phyloP scores from a whole-genome alignment of 1,140 invertebrate genomes.

The Bemisia tabaci region DNA sequence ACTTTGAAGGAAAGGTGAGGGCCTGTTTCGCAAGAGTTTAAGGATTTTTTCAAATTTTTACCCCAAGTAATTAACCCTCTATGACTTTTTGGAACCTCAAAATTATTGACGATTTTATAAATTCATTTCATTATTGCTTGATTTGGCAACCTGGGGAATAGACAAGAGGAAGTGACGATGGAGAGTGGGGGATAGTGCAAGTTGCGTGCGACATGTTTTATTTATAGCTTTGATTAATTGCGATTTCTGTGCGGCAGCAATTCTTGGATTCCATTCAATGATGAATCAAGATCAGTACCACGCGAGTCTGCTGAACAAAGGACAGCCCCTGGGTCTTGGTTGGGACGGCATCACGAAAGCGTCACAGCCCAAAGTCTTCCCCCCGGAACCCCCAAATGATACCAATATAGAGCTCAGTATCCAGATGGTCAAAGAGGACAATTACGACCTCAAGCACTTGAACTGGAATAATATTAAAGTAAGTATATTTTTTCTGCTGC shows the following conservation, averaged over 20 bases:
- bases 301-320: conserved; percentile 83
- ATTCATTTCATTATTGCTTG: too few relatives aligned
- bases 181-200: neutral
- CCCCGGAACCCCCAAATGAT: conserved; percentile 83
- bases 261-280: conserved; percentile 98
- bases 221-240: conserved; percentile 1
- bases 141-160: too few relatives aligned
- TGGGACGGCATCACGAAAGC: conserved; percentile 92
- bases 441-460: conserved; percentile 69
- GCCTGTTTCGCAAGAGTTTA: too few relatives aligned
- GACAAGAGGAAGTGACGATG: neutral
- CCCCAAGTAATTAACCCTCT: too few relatives aligned
- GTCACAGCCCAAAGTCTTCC: conserved; percentile 77
- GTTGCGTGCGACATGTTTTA: neutral
- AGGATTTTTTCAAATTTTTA: too few relatives aligned
- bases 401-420: conserved; percentile 87
- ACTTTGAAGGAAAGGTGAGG: too few relatives aligned
- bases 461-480: conserved; percentile 98
- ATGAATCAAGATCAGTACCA: conserved; percentile 99
- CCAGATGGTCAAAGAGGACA: conserved; percentile 74
- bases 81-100: too few relatives aligned
- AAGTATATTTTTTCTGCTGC: conserved; percentile 16
- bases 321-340: conserved; percentile 68
- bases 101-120: too few relatives aligned
- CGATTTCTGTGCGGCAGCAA: conserved; percentile 46